Conservation (phyloP, 2,113 vertebrate genomes). For the Melanocharis versteri region DNA sequence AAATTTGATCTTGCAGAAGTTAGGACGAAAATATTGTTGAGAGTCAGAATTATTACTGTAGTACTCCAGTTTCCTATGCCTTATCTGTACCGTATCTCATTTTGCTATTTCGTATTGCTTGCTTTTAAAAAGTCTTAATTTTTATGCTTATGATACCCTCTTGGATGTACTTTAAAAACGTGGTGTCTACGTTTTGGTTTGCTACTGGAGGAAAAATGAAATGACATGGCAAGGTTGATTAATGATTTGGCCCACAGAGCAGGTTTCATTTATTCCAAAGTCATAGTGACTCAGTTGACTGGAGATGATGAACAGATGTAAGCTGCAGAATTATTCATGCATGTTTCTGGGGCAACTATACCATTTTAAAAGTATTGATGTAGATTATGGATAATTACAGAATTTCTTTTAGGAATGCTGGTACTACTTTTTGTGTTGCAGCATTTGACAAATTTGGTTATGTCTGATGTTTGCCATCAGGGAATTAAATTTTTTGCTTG, state of each 20-base stretch:
- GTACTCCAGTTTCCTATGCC: not conserved
- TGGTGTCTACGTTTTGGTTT: not conserved
- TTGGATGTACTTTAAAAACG: not conserved
- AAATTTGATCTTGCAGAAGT: not conserved
- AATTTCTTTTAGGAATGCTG: conserved; percentile 40
- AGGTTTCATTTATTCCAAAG: conserved; percentile 46
- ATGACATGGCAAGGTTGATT: not conserved
- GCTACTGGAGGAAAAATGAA: not conserved
- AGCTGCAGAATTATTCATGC: conserved; percentile 25
- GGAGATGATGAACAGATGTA: conserved; percentile 57
- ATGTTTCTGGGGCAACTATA: conserved; percentile 26
- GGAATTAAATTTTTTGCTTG: not conserved
- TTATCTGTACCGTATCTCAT: not conserved
- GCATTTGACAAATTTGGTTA: not conserved
- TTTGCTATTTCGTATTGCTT: not conserved
- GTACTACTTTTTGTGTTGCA: not conserved
- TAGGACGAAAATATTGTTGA: not conserved
- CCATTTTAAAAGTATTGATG: conserved; percentile 41
- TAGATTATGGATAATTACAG: conserved; percentile 36
- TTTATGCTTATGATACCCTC: not conserved
- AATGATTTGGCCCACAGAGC: not conserved
- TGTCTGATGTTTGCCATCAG: not conserved
- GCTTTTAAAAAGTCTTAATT: not conserved
- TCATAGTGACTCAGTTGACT: not conserved
- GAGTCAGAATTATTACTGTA: not conserved